These are phyloP conservation scores for Phyto melanocephala DNA, from an alignment of 2,888 invertebrate genomes.

Conservation along the genomic window DNA sequence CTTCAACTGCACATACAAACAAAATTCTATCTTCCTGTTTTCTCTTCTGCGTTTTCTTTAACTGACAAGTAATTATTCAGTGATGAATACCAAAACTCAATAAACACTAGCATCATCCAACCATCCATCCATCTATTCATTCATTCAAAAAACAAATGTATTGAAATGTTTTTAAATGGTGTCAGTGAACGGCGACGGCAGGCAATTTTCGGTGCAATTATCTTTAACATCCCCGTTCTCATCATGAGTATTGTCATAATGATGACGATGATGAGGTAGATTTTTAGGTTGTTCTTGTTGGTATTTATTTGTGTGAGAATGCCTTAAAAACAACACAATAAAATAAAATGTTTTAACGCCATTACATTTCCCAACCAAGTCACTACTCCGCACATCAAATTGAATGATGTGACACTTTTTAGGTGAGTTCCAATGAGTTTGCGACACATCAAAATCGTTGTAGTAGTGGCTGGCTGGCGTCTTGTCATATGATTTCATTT, in stretches of 20 bases:
- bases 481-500: constrained; percentile 50
- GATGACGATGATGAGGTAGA: constrained; percentile 55
- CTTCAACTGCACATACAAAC: background rate
- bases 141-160: constrained; percentile 15
- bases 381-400: constrained; percentile 70
- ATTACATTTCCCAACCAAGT: constrained; percentile 55
- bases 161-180: constrained; percentile 61
- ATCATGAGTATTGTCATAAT: constrained; percentile 30
- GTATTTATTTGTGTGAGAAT: constrained; percentile 37
- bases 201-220: constrained; percentile 65
- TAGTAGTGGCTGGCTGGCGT: constrained; percentile 50
- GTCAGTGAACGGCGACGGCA: constrained; percentile 65
- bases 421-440: constrained; percentile 64
- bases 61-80: constrained; percentile 62
- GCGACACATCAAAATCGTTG: constrained; percentile 33
- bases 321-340: constrained; percentile 42
- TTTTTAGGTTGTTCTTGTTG: constrained; percentile 29
- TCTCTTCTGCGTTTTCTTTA: background rate
- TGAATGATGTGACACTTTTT: constrained; percentile 76
- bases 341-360: constrained; percentile 56
- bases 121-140: background rate
- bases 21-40: constrained; percentile 52
- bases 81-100: constrained; percentile 61
- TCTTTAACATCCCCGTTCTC: constrained; percentile 56
- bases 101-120: background rate